Evolutionary conservation across 37 sponge, comb jelly and placozoan species (phyloP), one percentile per base, ranked within the genome.

Genomic region (Aplysina aerophoba): DNA sequence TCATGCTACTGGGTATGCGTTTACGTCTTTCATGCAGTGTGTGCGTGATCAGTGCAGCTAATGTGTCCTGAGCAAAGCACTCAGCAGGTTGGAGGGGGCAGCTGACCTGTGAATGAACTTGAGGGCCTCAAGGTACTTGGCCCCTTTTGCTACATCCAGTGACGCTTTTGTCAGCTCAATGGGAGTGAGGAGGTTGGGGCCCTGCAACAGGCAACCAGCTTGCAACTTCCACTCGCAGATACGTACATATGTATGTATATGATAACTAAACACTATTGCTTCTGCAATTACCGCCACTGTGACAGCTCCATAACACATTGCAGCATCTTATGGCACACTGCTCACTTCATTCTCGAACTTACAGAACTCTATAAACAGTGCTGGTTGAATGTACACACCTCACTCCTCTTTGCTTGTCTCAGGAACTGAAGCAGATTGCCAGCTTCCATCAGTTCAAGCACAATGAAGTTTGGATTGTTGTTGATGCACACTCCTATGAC

Each of bases 371-470:
- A n/a, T n/a, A n/a, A n/a, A n/a, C n/a, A n/a, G n/a, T n/a, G n/a
- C n/a, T n/a, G n/a, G 20, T 35, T 17, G 19, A 1, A 38, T n/a
- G 5, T 5, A 81, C 86, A 81, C 41, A 94, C 95, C 63, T 86
- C 58, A 8, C 89, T 92, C 50, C 74, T 56, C 41, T 84, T 82
- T 20, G 95, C 95, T 30, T 86, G 88, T 79, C 94, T 73, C 21
- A 95, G 81, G 87, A 90, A 95, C 73, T 87, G 80, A 35, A 93
- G 84, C 17, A 95, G 87, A 56, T 93, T 94, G 54, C 96, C 96
- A 25, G 66, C 93, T 28, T 83, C 90, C 96, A 95, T 95, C 28
- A 95, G 84, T 68, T 95, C 96, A 91, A 95, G 80, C 36, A 95
- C 93, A 80, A 95, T 90, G 79, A 85, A 95, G 73, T 85, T 79